phyloP scores from a whole-genome alignment of 2,797 vertebrate species.

The Hemitrygon akajei region DNA sequence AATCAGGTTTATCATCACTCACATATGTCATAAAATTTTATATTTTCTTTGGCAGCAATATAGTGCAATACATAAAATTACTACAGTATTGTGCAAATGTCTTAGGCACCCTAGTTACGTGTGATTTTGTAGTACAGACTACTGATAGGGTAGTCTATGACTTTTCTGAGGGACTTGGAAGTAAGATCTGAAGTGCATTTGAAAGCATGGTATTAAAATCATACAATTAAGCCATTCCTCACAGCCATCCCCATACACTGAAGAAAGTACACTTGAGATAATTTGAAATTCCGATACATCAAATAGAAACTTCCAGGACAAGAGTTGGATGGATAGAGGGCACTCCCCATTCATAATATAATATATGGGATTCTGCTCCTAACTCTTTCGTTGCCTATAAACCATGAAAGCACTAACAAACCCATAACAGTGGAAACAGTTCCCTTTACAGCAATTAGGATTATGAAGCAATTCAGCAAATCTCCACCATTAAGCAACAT shows the following conservation, averaged over 20 bases:
- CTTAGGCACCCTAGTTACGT: too few relatives aligned
- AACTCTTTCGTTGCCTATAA: not conserved
- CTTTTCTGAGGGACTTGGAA: not conserved
- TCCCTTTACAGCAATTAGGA: conserved; percentile 21
- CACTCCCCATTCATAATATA: not conserved
- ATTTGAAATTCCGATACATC: not conserved
- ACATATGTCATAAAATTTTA: too few relatives aligned
- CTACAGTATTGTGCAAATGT: too few relatives aligned
- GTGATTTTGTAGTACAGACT: not conserved
- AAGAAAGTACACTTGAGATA: not conserved
- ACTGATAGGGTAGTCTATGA: not conserved
- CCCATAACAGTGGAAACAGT: not conserved
- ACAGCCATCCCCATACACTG: not conserved
- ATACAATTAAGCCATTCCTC: too few relatives aligned
- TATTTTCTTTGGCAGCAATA: too few relatives aligned
- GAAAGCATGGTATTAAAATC: not conserved
- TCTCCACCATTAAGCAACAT: not conserved
- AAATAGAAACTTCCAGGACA: not conserved
- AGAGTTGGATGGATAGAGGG: not conserved
- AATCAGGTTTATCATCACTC: too few relatives aligned
- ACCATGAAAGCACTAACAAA: not conserved
- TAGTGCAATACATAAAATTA: too few relatives aligned
- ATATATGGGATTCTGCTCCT: not conserved
- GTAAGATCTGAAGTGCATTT: not conserved
- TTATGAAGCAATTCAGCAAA: conserved; percentile 26